These are phyloP conservation scores for Huso huso DNA, from an alignment of 2,797 vertebrate genomes.

Conservation along the genomic window DNA sequence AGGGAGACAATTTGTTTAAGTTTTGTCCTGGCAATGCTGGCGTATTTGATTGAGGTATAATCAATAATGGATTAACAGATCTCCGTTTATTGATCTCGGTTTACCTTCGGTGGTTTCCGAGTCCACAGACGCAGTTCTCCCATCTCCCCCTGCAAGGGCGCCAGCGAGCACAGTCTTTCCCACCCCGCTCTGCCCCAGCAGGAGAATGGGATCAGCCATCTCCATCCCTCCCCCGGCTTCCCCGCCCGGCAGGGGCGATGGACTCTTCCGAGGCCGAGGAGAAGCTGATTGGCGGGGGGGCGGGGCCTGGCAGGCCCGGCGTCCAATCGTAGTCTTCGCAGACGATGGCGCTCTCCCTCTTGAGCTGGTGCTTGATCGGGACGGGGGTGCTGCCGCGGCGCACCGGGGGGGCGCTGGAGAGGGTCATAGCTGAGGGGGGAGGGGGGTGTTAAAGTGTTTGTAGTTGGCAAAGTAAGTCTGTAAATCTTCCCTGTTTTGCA, in stretches of 20 bases:
- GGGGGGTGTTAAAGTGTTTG: no score
- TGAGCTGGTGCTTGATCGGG: conserved; percentile 78
- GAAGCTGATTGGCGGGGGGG: conserved; percentile 50
- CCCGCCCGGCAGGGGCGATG: conserved; percentile 32
- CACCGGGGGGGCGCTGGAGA: conserved; percentile 61
- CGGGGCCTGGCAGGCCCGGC: conserved; percentile 54
- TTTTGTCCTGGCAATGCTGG: neutral
- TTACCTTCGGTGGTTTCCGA: conserved; percentile 54
- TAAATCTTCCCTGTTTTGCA: no score
- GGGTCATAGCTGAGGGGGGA: conserved; percentile 50
- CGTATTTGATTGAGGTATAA: conserved; percentile 15
- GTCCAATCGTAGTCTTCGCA: conserved; percentile 66
- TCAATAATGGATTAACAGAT: conserved; percentile 21
- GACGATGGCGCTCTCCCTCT: conserved; percentile 67
- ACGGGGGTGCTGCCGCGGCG: conserved; percentile 80
- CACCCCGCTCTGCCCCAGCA: conserved; percentile 80
- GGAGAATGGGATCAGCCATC: conserved; percentile 58
- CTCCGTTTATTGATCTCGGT: conserved; percentile 11
- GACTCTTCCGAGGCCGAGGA: conserved; percentile 57
- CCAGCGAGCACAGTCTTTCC: conserved; percentile 79
- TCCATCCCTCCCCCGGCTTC: conserved; percentile 43
- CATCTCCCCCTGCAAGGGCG: conserved; percentile 67
- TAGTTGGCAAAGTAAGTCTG: no score
- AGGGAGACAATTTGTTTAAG: neutral
- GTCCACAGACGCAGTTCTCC: conserved; percentile 65